Evolutionary conservation across 2,797 vertebrate species (phyloP).

Genomic region (Leptoclinus maculatus): DNA sequence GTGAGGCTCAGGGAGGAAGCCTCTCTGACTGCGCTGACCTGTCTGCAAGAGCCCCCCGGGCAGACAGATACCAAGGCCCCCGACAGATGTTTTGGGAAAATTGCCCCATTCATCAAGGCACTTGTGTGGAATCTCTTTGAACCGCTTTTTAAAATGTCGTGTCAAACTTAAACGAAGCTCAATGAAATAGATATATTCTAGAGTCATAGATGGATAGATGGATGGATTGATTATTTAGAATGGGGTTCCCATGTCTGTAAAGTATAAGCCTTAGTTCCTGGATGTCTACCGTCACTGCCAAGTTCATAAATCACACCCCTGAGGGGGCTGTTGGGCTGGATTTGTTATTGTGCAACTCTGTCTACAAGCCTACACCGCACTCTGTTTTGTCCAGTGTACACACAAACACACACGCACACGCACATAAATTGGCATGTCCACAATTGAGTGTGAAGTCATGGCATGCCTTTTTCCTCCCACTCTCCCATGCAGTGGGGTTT

Average conservation of each 20-base stretch:
- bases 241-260: constrained; percentile 35
- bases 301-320: constrained; percentile 26
- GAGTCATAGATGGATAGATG: not conserved
- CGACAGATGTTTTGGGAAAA: constrained; percentile 75
- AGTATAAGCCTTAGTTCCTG: constrained; percentile 38
- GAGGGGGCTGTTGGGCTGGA: constrained; percentile 55
- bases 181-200: not conserved
- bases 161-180: constrained; percentile 4
- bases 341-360: constrained; percentile 63
- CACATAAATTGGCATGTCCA: constrained; percentile 46
- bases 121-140: constrained; percentile 75
- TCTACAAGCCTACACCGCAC: constrained; percentile 50
- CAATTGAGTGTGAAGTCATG: constrained; percentile 68
- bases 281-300: constrained; percentile 11
- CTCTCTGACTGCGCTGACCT: constrained; percentile 69
- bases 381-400: constrained; percentile 47
- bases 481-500: constrained; percentile 41
- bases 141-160: constrained; percentile 43
- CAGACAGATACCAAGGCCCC: constrained; percentile 63
- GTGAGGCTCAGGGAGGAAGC: constrained; percentile 61
- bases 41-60: constrained; percentile 57
- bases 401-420: constrained; percentile 32
- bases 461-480: constrained; percentile 47
- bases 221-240: constrained; percentile 9
- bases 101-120: constrained; percentile 70